These are phyloP conservation scores for Drosophila novamexicana DNA, from an alignment of 1,140 invertebrate genomes.

Conservation along the genomic window DNA sequence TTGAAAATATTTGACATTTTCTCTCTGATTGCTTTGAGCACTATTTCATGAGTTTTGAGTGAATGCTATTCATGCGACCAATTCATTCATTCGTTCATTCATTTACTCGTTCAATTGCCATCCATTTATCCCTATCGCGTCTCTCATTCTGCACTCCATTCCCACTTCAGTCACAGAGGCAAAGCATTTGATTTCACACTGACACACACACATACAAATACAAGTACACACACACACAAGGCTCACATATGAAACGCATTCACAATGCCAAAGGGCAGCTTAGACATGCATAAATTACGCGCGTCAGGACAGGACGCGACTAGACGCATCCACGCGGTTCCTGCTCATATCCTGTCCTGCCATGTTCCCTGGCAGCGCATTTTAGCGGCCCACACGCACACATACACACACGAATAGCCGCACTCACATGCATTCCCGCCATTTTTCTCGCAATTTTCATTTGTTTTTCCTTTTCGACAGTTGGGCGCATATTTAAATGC, in stretches of 20 bases:
- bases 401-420: slow-evolving; percentile 20
- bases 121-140: slow-evolving; percentile 1
- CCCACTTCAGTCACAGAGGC: slow-evolving; percentile 9
- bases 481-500: slow-evolving; percentile 42
- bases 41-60: slow-evolving; percentile 14
- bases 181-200: slow-evolving; percentile 34
- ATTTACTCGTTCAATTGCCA: slow-evolving; percentile 15
- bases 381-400: slow-evolving; percentile 42
- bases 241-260: neutral
- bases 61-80: slow-evolving; percentile 12
- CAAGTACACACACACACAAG: slow-evolving; percentile 5
- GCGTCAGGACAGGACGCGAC: slow-evolving; percentile 35
- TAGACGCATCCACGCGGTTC: slow-evolving; percentile 23
- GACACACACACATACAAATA: neutral
- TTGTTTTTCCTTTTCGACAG: slow-evolving; percentile 47
- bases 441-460: slow-evolving; percentile 37
- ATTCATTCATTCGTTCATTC: slow-evolving; percentile 9
- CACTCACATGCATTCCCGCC: slow-evolving; percentile 25
- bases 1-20: neutral
- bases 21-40: neutral
- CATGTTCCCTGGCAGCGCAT: slow-evolving; percentile 25
- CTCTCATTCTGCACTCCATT: slow-evolving; percentile 10
- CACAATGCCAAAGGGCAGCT: slow-evolving; percentile 47
- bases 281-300: slow-evolving; percentile 64
- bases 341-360: slow-evolving; percentile 21